Evolutionary conservation across 2,113 vertebrate genomes (phyloP).

Genomic region (Mirounga angustirostris): DNA sequence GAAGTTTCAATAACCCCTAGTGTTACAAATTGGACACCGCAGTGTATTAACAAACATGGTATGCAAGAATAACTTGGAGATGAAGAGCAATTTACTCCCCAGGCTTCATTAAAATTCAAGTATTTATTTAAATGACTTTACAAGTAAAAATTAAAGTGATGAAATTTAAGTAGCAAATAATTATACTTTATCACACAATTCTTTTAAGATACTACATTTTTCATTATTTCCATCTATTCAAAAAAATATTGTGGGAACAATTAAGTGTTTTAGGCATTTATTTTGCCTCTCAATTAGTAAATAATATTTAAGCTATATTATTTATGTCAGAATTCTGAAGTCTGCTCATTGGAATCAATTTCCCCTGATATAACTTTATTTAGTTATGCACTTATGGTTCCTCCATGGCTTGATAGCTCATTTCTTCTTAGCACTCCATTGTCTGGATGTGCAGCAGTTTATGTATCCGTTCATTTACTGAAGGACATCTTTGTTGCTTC

Average conservation of each 20-base stretch:
- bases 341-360: neutral
- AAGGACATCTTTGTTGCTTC: neutral
- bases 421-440: neutral
- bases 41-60: neutral
- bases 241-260: neutral
- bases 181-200: neutral
- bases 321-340: neutral
- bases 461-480: neutral
- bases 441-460: neutral
- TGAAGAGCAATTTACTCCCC: neutral
- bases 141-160: neutral
- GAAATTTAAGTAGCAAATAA: neutral
- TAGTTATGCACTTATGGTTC: neutral
- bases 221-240: neutral
- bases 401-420: neutral
- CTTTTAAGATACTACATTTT: neutral
- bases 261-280: neutral
- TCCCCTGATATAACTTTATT: neutral
- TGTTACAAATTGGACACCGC: neutral
- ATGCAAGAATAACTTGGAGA: neutral
- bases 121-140: neutral
- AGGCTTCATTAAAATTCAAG: neutral
- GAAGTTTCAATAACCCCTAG: neutral
- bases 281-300: neutral
- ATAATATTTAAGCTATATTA: neutral